Percentiles rank a stretch among this genome's conserved stretches.
Conservation (phyloP, 2,888 invertebrate species). For the Limnephilus lunatus region DNA sequence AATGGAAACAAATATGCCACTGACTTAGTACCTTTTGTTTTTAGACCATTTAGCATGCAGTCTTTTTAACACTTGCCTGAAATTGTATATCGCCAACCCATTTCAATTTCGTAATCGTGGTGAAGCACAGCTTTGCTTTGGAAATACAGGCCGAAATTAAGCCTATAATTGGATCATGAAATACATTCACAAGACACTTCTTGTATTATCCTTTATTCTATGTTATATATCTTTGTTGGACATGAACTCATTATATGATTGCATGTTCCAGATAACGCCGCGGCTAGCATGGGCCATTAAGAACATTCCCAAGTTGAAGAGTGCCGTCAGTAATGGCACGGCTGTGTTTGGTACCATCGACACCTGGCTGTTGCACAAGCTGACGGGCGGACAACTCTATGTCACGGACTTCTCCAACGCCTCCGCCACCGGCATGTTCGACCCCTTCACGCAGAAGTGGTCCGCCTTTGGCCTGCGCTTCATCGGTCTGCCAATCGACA, state of each 20-base stretch:
- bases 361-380: slow-evolving; percentile 93
- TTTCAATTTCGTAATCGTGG: too few relatives aligned
- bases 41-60: too few relatives aligned
- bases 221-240: background rate
- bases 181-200: too few relatives aligned
- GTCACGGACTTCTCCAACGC: slow-evolving; percentile 94
- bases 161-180: too few relatives aligned
- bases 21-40: too few relatives aligned
- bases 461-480: slow-evolving; percentile 83
- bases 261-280: slow-evolving; percentile 81
- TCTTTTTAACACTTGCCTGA: too few relatives aligned
- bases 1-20: too few relatives aligned
- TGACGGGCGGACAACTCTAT: slow-evolving; percentile 81
- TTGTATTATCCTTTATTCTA: background rate
- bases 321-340: slow-evolving; percentile 80
- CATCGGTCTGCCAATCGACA: slow-evolving; percentile 84
- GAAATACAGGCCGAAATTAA: too few relatives aligned
- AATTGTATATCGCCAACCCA: too few relatives aligned
- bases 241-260: background rate
- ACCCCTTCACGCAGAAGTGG: slow-evolving; percentile 94
- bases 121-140: too few relatives aligned
- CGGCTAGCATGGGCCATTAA: slow-evolving; percentile 88
- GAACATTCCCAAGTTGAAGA: slow-evolving; percentile 83
- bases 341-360: slow-evolving; percentile 93
- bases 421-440: slow-evolving; percentile 94